Conservation (phyloP, 2,113 vertebrate genomes). For the Oenanthe oenanthe region DNA sequence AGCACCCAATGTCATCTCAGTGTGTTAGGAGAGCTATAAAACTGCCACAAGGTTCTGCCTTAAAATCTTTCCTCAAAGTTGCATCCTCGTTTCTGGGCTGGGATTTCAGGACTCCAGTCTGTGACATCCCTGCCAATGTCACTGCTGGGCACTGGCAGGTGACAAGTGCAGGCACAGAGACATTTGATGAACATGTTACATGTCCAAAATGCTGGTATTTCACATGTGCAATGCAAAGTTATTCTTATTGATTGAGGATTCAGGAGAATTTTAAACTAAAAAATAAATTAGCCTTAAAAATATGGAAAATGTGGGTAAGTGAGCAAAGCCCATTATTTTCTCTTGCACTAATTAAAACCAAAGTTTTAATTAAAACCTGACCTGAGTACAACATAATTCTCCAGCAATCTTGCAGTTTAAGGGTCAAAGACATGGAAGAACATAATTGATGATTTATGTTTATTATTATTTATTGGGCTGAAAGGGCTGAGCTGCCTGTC, state of each 20-base stretch:
- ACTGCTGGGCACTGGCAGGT: neutral
- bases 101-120: neutral
- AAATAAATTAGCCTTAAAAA: neutral
- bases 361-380: neutral
- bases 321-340: neutral
- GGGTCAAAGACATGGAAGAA: neutral
- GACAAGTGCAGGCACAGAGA: neutral
- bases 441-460: neutral
- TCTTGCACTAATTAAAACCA: neutral
- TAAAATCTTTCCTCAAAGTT: neutral
- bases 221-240: neutral
- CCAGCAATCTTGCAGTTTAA: neutral
- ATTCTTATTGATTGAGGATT: neutral
- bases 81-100: neutral
- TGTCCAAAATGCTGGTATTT: neutral
- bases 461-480: neutral
- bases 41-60: neutral
- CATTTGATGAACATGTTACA: too few species aligned
- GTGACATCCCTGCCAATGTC: neutral
- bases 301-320: fast-evolving
- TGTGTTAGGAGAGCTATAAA: neutral
- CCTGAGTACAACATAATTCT: neutral
- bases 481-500: neutral
- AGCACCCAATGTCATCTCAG: neutral
- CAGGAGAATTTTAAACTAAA: neutral